Evolutionary conservation across 2,113 vertebrate genomes (phyloP), one percentile per base, ranked within the genome.

Genomic region (Tupaia chinensis): DNA sequence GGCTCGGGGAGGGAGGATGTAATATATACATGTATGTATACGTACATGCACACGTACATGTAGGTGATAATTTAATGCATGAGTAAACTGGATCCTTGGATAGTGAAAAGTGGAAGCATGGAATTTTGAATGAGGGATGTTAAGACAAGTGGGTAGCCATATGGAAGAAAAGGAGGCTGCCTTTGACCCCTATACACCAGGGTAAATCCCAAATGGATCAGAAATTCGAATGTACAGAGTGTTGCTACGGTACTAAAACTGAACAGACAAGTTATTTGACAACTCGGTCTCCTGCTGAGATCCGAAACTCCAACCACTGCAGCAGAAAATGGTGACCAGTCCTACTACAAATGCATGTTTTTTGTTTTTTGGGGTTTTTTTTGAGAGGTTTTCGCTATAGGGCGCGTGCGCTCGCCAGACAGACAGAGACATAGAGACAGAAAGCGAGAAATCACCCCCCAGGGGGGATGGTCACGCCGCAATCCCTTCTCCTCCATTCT

Each of bases 321-420:
- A 1, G 12, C 22, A 22, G 56, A 12, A 72, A 32, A 70, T 1
- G 25, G 0, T 1, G 34, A 12, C 20, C 4, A 56, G 9, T 70
- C 16, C 34, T 25, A 29, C 29, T 19, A n/a, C 10, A 4, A 17
- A 4, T 3, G 5, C 6, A 1, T 3, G 27, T 0, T 17, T n/a
- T n/a, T n/a, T n/a, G n/a, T n/a, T n/a, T n/a, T n/a, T n/a, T n/a
- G n/a, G n/a, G n/a, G n/a, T n/a, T n/a, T n/a, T n/a, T n/a, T n/a
- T n/a, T n/a, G n/a, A n/a, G n/a, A n/a, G n/a, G n/a, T n/a, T n/a
- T n/a, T n/a, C n/a, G n/a, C n/a, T n/a, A n/a, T n/a, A n/a, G n/a
- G n/a, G n/a, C n/a, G n/a, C n/a, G n/a, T n/a, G n/a, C n/a, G n/a
- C n/a, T n/a, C n/a, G n/a, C n/a, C n/a, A n/a, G n/a, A n/a, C n/a